Percentiles rank a stretch among this genome's conserved stretches.
Conservation (phyloP, 2,888 invertebrate species). For the Nymphalis polychloros region DNA sequence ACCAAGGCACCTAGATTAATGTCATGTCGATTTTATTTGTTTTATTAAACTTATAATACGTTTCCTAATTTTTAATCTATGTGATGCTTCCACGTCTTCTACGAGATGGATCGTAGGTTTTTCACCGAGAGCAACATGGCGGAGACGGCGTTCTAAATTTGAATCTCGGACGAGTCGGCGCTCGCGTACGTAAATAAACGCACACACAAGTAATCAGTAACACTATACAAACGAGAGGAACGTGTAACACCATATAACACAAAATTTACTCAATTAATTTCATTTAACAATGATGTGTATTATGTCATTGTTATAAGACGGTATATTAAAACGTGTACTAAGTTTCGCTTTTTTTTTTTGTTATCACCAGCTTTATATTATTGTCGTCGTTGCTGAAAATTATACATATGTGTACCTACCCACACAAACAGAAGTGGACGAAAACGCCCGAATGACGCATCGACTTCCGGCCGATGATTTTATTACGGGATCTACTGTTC, state of each 20-base stretch:
- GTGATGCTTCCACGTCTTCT: conserved; percentile 64
- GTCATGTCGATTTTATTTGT: conserved; percentile 6
- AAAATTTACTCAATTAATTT: conserved; percentile 40
- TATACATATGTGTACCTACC: conserved; percentile 45
- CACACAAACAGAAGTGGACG: conserved; percentile 72
- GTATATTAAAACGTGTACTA: background rate
- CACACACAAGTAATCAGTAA: conserved; percentile 80
- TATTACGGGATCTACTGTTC: conserved; percentile 74
- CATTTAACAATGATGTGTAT: conserved; percentile 40
- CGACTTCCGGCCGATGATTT: conserved; percentile 78
- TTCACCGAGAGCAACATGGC: conserved; percentile 80
- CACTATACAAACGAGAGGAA: conserved; percentile 73
- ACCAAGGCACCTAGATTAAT: background rate
- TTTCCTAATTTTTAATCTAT: conserved; percentile 43
- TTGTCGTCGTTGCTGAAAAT: conserved; percentile 26
- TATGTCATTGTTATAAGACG: background rate
- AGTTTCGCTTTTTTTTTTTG: background rate
- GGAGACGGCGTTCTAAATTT: conserved; percentile 81
- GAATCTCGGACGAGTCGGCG: conserved; percentile 82
- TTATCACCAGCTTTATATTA: conserved; percentile 10
- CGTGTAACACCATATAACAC: conserved; percentile 56
- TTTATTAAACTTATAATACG: conserved; percentile 5
- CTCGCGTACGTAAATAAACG: conserved; percentile 82
- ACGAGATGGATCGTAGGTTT: conserved; percentile 75
- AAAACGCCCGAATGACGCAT: conserved; percentile 78